Percentiles rank a stretch among this genome's conserved stretches.
Evolutionary conservation across 2,113 vertebrate genomes (phyloP).

Genomic region (Chlorodrepanis virens): DNA sequence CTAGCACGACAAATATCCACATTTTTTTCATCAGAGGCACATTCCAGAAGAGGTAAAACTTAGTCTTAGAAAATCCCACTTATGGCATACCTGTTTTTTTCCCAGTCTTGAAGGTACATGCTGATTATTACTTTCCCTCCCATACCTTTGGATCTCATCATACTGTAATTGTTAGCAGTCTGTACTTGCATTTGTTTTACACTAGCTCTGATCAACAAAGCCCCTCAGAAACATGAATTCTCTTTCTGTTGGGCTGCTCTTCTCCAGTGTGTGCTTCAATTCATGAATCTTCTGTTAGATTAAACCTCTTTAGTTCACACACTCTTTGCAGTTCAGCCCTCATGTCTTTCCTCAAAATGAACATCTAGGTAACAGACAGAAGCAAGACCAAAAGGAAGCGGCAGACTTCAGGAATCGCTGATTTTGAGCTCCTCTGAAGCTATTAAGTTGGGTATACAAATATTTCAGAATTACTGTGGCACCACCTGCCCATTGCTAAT

Average conservation of each 20-base stretch:
- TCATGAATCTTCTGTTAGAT: background rate
- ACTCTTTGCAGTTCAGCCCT: background rate
- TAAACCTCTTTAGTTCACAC: background rate
- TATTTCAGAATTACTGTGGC: background rate
- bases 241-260: background rate
- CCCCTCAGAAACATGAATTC: background rate
- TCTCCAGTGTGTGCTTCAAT: background rate
- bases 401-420: background rate
- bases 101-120: background rate
- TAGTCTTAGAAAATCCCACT: background rate
- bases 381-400: background rate
- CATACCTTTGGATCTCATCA: background rate
- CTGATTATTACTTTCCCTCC: background rate
- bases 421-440: background rate
- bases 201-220: background rate
- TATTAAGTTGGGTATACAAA: background rate
- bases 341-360: background rate
- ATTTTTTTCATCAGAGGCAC: background rate
- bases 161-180: background rate
- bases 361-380: background rate
- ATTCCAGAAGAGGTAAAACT: background rate
- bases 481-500: accelerated
- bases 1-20: background rate
- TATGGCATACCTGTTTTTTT: accelerated
- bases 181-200: background rate